A percentile compares a stretch with the other conserved stretches of the same genome.
Evolutionary conservation across 1,140 invertebrate species (phyloP).

Genomic region (Heliconius himera): DNA sequence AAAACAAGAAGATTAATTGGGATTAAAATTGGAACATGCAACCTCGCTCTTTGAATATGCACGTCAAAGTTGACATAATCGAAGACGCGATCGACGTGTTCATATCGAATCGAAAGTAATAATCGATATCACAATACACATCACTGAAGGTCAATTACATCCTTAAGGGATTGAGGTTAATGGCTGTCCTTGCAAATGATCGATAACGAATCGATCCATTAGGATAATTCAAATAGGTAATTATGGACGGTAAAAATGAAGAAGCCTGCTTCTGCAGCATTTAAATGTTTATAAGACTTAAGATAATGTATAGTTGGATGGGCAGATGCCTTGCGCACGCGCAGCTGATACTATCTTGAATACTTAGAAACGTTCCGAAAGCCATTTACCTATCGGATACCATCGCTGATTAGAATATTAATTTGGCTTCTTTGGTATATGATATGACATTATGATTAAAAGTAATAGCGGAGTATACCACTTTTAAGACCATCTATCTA

Average conservation of each 20-base stretch:
- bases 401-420: constrained; percentile 64
- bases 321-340: constrained; percentile 59
- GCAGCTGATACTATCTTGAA: constrained; percentile 64
- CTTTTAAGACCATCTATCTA: not conserved
- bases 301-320: constrained; percentile 47
- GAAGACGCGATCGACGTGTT: constrained; percentile 51
- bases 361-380: constrained; percentile 71
- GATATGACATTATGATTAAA: constrained; percentile 13
- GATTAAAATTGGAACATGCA: constrained; percentile 41
- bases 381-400: constrained; percentile 74
- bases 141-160: constrained; percentile 66
- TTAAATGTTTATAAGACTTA: constrained; percentile 41
- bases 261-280: constrained; percentile 28
- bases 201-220: constrained; percentile 63
- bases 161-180: constrained; percentile 73
- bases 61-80: constrained; percentile 70
- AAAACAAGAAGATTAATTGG: constrained; percentile 26
- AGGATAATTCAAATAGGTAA: constrained; percentile 53
- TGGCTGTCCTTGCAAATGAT: constrained; percentile 59
- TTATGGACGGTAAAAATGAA: constrained; percentile 47
- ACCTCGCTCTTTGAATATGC: constrained; percentile 57
- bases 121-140: constrained; percentile 63
- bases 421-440: constrained; percentile 62
- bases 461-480: not conserved
- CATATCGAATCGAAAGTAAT: constrained; percentile 60